A percentile compares a stretch with the other conserved stretches of the same genome.
Evolutionary conservation across 2,797 vertebrate species (phyloP).

Genomic region (Miichthys miiuy): DNA sequence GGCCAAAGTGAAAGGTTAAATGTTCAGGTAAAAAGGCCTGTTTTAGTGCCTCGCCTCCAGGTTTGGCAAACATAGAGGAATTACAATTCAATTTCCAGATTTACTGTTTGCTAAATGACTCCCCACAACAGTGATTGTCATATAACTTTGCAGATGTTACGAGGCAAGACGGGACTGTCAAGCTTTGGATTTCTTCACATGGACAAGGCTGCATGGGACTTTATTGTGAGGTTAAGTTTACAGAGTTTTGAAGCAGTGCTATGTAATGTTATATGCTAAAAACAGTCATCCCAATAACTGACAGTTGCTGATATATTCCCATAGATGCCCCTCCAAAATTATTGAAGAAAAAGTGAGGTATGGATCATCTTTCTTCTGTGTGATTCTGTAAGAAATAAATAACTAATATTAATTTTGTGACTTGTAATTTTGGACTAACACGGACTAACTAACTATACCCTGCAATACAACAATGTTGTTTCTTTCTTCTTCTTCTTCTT

Average conservation of each 20-base stretch:
- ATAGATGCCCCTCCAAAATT: no score
- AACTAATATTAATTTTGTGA: background rate
- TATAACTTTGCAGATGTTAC: background rate
- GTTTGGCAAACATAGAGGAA: background rate
- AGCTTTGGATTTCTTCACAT: background rate
- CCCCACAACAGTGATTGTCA: background rate
- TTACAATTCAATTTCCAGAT: background rate
- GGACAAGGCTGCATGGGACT: background rate
- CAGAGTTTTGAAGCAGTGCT: no score
- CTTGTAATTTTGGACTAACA: background rate
- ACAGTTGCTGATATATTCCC: no score
- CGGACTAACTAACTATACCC: background rate
- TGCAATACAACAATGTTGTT: background rate
- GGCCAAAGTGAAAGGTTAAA: background rate
- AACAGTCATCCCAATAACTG: no score
- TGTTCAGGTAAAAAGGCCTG: background rate
- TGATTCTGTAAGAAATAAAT: background rate
- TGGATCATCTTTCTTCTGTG: background rate
- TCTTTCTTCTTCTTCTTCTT: background rate
- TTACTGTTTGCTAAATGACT: background rate
- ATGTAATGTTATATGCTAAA: no score
- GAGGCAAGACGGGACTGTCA: background rate
- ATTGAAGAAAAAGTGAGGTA: no score
- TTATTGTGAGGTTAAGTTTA: background rate
- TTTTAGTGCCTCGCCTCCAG: background rate